These are phyloP conservation scores for Ctenopoma kingsleyae DNA, from an alignment of 2,797 vertebrate species.

Conservation along the genomic window DNA sequence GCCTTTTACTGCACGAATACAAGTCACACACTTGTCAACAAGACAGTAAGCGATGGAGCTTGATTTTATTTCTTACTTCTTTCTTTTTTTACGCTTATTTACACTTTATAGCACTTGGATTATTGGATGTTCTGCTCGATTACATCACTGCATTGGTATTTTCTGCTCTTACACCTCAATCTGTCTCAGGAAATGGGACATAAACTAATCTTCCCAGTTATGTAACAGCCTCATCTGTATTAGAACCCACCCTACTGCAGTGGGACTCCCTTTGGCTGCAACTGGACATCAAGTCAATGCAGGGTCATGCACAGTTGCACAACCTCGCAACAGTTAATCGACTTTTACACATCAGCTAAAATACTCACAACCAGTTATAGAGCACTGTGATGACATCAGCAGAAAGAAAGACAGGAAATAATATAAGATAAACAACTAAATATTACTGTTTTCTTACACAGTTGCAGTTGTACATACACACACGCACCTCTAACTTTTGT, in stretches of 20 bases:
- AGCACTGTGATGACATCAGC: neutral
- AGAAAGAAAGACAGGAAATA: neutral
- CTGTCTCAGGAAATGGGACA: conserved; percentile 20
- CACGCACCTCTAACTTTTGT: conserved; percentile 1
- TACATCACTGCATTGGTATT: neutral
- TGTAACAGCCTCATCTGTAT: conserved; percentile 25
- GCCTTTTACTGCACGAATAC: conserved; percentile 82
- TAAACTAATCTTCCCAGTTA: conserved; percentile 38
- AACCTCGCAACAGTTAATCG: conserved; percentile 34
- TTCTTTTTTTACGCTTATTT: neutral
- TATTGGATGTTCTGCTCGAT: neutral
- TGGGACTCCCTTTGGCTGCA: conserved; percentile 45
- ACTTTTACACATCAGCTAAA: neutral
- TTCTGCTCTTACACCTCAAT: conserved; percentile 26
- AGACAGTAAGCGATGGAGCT: conserved; percentile 71
- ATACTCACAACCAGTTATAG: neutral
- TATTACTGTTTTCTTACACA: neutral
- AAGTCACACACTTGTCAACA: conserved; percentile 77
- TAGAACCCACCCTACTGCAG: conserved; percentile 26
- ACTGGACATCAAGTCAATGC: conserved; percentile 23
- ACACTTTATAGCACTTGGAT: neutral
- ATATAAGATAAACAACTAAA: too few relatives aligned
- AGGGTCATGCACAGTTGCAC: conserved; percentile 44
- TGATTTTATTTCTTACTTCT: neutral
- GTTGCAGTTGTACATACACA: neutral